Percentiles rank a stretch among this genome's conserved stretches.
Evolutionary conservation across 2,888 invertebrate species (phyloP).

Genomic region (Tachina fera): DNA sequence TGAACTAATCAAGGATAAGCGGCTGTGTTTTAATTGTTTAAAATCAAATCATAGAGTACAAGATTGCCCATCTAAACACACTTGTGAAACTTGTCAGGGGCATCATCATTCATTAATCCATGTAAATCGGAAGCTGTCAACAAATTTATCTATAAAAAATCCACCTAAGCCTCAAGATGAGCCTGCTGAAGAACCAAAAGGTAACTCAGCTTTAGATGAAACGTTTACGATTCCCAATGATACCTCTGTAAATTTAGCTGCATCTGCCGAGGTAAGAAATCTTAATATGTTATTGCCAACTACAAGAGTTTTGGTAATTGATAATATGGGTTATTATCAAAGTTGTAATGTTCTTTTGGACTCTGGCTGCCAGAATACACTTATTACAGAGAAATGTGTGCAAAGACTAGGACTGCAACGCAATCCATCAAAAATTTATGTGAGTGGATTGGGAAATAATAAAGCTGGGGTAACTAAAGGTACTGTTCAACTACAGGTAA

Average conservation of each 20-base stretch:
- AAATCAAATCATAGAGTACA: background rate
- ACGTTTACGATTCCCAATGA: background rate
- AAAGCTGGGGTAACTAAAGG: no score
- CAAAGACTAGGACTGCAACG: conserved; percentile 1
- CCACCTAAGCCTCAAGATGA: no score
- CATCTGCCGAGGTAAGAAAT: conserved; percentile 7
- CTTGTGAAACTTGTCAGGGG: background rate
- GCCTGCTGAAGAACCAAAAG: background rate
- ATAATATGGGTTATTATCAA: conserved; percentile 55
- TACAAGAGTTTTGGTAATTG: conserved; percentile 30
- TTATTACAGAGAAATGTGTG: conserved; percentile 11
- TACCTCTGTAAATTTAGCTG: conserved; percentile 15
- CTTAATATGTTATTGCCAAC: conserved; percentile 13
- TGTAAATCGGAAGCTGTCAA: background rate
- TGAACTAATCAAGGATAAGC: no score
- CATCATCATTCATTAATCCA: background rate
- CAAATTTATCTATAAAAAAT: background rate
- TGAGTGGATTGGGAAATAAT: no score
- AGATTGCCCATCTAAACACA: background rate
- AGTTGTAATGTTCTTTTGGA: conserved; percentile 30
- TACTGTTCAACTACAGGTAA: background rate
- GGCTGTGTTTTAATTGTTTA: background rate
- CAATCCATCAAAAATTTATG: background rate
- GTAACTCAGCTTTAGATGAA: background rate
- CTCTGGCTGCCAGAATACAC: conserved; percentile 33